Evolutionary conservation across 1,140 invertebrate genomes (phyloP).

Genomic region (Lordiphosa stackelbergi): DNA sequence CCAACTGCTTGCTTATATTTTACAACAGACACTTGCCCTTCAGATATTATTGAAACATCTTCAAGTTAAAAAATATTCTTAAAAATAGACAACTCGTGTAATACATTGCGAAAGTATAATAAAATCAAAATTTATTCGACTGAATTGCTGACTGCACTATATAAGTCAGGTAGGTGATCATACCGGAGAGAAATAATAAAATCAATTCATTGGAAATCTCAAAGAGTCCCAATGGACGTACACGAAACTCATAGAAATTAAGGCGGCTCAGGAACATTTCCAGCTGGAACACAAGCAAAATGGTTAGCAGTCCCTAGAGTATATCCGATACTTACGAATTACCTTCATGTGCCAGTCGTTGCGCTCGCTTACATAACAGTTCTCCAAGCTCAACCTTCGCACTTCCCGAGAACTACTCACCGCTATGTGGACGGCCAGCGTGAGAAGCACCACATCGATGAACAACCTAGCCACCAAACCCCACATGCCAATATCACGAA

Average conservation of each 20-base stretch:
- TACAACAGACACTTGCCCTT: neutral
- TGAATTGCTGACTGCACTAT: constrained; percentile 44
- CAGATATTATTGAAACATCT: neutral
- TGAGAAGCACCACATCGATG: constrained; percentile 48
- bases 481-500: constrained; percentile 27
- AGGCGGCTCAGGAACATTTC: constrained; percentile 49
- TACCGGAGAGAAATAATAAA: constrained; percentile 45
- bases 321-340: neutral
- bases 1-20: no score
- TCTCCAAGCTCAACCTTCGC: constrained; percentile 41
- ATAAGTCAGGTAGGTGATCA: constrained; percentile 61
- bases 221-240: constrained; percentile 48
- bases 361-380: constrained; percentile 38
- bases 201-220: constrained; percentile 62
- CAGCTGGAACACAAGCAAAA: constrained; percentile 22
- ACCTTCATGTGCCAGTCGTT: constrained; percentile 50
- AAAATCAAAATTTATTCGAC: constrained; percentile 6
- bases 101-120: neutral
- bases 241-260: constrained; percentile 36
- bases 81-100: no score
- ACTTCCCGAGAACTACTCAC: constrained; percentile 40
- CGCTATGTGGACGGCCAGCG: constrained; percentile 48
- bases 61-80: neutral
- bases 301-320: neutral
- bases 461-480: constrained; percentile 40